Evolutionary conservation across 1,140 invertebrate species (phyloP), one percentile per base, ranked within the genome.

Genomic region (Nixonia krombeini): DNA sequence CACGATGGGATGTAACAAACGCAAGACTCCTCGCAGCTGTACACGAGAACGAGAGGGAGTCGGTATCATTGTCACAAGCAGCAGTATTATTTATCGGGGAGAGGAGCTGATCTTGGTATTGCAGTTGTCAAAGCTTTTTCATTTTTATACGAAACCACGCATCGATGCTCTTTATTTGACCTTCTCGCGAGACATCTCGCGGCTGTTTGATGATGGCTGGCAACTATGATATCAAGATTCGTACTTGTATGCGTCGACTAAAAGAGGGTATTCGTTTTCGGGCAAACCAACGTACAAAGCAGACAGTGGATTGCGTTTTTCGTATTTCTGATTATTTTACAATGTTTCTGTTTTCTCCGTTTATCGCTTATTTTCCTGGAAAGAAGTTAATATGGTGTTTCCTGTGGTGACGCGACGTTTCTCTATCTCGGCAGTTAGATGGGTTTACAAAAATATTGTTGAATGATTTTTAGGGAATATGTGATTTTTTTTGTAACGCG

Each of bases 81-180:
- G 66, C 66, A 69, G 59, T 69, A 69, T 69, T 69, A 69, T 69
- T 69, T 69, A n/a, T 2, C 47, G 51, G 10, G 45, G 31, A 18
- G 56, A 33, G 35, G 56, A 50, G 38, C 45, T 46, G 47, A 51
- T 47, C 46, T 52, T 57, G 25, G 57, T 67, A 61, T 26, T 56
- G 52, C 46, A 67, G 41, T 61, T 18, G 16, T 47, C 40, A 40
- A 56, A 51, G 51, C 58, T 68, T 64, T 66, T 68, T 68, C 53
- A 68, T 68, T 62, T 68, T 62, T 68, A 68, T 67, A 67, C 21
- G 56, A 13, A 57, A 16, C 50, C 18, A 46, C 13, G 33, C 47
- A 52, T 28, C 44, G 46, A 31, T 18, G 15, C 23, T 47, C n/a
- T n/a, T 26, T n/a, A 6, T 45, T 44, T 3, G 2, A 17, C 9